Evolutionary conservation across 2,113 vertebrate species (phyloP).

Genomic region (Hystrix brachyura): DNA sequence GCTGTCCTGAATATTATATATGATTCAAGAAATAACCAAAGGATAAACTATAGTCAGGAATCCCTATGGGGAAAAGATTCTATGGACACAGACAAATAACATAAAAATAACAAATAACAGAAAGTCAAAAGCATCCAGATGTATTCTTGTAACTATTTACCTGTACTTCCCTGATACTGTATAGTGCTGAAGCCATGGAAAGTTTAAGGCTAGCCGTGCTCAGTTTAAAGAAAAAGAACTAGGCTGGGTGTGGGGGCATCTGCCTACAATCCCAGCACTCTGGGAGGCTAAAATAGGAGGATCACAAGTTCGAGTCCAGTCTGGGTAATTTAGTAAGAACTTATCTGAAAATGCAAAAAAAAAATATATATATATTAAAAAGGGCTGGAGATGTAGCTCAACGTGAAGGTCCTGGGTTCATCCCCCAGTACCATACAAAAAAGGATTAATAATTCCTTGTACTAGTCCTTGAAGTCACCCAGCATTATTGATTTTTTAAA

Average conservation of each 20-base stretch:
- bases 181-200: neutral
- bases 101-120: neutral
- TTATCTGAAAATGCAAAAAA: neutral
- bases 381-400: neutral
- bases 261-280: neutral
- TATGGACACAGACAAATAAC: neutral
- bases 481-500: neutral
- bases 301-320: neutral
- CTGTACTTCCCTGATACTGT: neutral
- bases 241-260: neutral
- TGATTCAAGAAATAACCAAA: slow-evolving; percentile 1
- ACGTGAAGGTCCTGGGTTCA: neutral
- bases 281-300: neutral
- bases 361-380: neutral
- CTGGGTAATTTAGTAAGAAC: neutral
- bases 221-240: neutral
- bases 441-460: neutral
- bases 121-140: neutral
- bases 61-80: neutral
- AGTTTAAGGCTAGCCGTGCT: neutral
- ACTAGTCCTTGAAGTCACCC: neutral
- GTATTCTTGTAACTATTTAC: neutral
- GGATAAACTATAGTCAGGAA: neutral
- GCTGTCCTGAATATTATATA: neutral
- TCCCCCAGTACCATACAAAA: neutral